Percentiles rank a stretch among this genome's conserved stretches.
Evolutionary conservation across 2,888 invertebrate species (phyloP).

Genomic region (Bellardia pandia): DNA sequence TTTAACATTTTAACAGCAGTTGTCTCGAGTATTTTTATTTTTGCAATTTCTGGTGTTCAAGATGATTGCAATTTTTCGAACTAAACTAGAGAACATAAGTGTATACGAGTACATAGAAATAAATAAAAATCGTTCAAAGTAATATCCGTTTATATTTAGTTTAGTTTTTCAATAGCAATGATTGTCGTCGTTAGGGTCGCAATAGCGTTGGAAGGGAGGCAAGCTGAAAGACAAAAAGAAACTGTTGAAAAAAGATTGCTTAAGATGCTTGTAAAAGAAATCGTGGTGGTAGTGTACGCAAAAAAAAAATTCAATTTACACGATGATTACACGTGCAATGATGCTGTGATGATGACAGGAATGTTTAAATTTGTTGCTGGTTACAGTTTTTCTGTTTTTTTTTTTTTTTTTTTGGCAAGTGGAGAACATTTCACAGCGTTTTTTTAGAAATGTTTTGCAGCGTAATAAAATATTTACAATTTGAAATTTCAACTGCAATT

Average conservation of each 20-base stretch:
- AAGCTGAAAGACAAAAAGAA: conserved; percentile 11
- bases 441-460: background rate
- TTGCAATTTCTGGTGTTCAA: conserved; percentile 24
- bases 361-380: conserved; percentile 63
- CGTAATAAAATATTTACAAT: background rate
- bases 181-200: conserved; percentile 42
- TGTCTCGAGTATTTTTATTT: conserved; percentile 67
- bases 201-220: background rate
- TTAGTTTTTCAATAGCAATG: conserved; percentile 66
- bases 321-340: conserved; percentile 71
- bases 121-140: conserved; percentile 65
- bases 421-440: background rate
- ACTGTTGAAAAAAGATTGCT: background rate
- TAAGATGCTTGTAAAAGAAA: conserved; percentile 13
- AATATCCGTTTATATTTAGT: conserved; percentile 68
- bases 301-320: conserved; percentile 71
- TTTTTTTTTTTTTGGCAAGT: background rate
- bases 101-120: conserved; percentile 23
- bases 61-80: conserved; percentile 66
- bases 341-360: conserved; percentile 66
- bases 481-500: background rate
- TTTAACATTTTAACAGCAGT: conserved; percentile 62
- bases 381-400: conserved; percentile 9
- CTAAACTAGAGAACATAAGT: conserved; percentile 7
- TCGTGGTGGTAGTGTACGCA: conserved; percentile 6